phyloP scores from a whole-genome alignment of 1,140 invertebrate genomes.

The Dendrolimus punctatus region DNA sequence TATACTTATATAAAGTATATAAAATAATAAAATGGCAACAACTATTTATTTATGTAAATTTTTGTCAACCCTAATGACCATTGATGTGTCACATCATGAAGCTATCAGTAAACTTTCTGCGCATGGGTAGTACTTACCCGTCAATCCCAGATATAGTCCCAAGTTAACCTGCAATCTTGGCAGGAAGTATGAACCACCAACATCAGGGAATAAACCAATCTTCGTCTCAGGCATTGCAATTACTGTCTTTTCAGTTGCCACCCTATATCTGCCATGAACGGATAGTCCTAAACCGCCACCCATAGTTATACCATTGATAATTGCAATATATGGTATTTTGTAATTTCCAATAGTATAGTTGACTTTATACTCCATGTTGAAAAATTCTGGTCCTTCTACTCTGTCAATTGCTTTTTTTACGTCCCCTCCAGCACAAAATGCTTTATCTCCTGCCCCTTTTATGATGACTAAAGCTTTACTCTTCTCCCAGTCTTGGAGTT shows the following conservation, averaged over 20 bases:
- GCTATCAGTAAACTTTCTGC: not conserved
- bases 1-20: too few relatives aligned
- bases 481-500: slow-evolving; percentile 89
- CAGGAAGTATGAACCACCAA: slow-evolving; percentile 90
- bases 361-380: slow-evolving; percentile 91
- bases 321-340: slow-evolving; percentile 92
- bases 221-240: slow-evolving; percentile 99
- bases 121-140: slow-evolving; percentile 75
- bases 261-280: slow-evolving; percentile 92
- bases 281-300: slow-evolving; percentile 98
- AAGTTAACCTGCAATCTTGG: slow-evolving; percentile 89
- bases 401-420: slow-evolving; percentile 85
- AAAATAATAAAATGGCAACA: too few relatives aligned
- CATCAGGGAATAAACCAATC: slow-evolving; percentile 97
- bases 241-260: slow-evolving; percentile 96
- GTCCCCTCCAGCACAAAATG: slow-evolving; percentile 99
- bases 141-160: slow-evolving; percentile 94
- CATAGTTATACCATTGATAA: slow-evolving; percentile 99
- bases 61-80: too few relatives aligned
- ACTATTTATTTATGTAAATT: too few relatives aligned
- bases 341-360: slow-evolving; percentile 94
- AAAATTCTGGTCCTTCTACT: slow-evolving; percentile 86
- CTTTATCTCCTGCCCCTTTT: slow-evolving; percentile 93
- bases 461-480: slow-evolving; percentile 89
- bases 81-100: too few relatives aligned